Percentiles rank a stretch among this genome's conserved stretches.
phyloP scores from a whole-genome alignment of 1,140 invertebrate species.

The Heliconius hewitsoni region DNA sequence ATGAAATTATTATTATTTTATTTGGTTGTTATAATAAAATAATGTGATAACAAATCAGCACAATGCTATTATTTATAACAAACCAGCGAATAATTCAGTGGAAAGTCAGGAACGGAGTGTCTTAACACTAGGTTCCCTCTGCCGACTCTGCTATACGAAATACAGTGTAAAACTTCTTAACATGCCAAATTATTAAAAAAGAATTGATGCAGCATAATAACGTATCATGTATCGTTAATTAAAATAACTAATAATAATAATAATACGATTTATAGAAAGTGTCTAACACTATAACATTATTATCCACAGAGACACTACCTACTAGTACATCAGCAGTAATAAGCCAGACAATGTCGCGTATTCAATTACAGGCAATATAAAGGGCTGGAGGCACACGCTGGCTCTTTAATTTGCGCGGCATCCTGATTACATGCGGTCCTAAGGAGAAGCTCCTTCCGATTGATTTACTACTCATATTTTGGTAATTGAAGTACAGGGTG shows the following conservation, averaged over 20 bases:
- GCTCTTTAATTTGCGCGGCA: slow-evolving; percentile 48
- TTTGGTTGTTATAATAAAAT: not conserved
- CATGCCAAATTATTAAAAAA: no score
- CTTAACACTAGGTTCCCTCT: no score
- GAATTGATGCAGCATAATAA: no score
- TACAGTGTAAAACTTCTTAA: no score
- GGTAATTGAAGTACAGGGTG: slow-evolving; percentile 33
- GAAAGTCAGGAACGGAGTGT: no score
- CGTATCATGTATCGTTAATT: no score
- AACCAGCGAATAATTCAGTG: no score
- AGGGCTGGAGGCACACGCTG: slow-evolving; percentile 14
- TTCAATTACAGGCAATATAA: slow-evolving; percentile 21
- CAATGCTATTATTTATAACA: no score
- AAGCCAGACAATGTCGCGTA: slow-evolving; percentile 28
- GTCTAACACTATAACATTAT: not conserved
- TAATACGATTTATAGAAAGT: no score
- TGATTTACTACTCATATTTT: slow-evolving; percentile 48
- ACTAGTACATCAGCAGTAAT: not conserved
- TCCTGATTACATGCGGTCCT: slow-evolving; percentile 38
- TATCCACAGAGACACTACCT: not conserved
- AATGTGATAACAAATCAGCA: not conserved
- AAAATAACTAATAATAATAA: no score
- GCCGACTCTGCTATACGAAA: no score
- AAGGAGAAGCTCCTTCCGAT: slow-evolving; percentile 47
- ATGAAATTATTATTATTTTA: not conserved